A percentile compares a stretch with the other conserved stretches of the same genome.
Evolutionary conservation across 2,113 vertebrate species (phyloP).

Genomic region (Riparia riparia): DNA sequence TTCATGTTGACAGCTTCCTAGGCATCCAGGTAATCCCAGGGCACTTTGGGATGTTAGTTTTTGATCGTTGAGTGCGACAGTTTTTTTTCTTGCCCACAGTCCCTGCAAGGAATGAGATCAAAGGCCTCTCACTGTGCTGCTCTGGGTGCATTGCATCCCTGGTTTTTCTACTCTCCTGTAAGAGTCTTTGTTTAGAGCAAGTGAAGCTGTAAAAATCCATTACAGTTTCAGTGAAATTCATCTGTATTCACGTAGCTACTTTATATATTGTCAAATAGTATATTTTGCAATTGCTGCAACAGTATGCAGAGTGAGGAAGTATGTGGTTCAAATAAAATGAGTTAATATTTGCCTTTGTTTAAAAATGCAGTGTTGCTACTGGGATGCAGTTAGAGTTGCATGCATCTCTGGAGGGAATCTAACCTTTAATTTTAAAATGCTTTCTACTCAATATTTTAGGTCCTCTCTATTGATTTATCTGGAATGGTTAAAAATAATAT

Average conservation of each 20-base stretch:
- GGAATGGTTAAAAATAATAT: neutral
- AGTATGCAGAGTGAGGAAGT: neutral
- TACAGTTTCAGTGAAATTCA: neutral
- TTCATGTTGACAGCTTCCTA: neutral
- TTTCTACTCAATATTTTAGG: neutral
- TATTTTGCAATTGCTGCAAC: neutral
- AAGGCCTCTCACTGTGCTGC: neutral
- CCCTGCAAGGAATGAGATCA: rapidly evolving
- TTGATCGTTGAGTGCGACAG: neutral
- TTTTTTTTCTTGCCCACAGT: neutral
- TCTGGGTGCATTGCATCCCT: neutral
- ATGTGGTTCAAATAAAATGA: neutral
- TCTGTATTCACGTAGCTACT: rapidly evolving
- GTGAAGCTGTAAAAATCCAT: neutral
- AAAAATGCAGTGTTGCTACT: neutral
- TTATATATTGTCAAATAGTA: neutral
- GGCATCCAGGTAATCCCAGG: neutral
- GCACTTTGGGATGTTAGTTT: neutral
- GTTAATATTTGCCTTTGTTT: neutral
- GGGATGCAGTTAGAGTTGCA: neutral
- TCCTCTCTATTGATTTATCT: neutral
- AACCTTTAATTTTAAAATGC: neutral
- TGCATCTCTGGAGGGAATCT: neutral
- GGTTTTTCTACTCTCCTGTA: neutral
- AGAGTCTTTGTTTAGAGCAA: neutral